These are phyloP conservation scores for Elephas maximus DNA, from an alignment of 2,113 vertebrate genomes.

Conservation along the genomic window DNA sequence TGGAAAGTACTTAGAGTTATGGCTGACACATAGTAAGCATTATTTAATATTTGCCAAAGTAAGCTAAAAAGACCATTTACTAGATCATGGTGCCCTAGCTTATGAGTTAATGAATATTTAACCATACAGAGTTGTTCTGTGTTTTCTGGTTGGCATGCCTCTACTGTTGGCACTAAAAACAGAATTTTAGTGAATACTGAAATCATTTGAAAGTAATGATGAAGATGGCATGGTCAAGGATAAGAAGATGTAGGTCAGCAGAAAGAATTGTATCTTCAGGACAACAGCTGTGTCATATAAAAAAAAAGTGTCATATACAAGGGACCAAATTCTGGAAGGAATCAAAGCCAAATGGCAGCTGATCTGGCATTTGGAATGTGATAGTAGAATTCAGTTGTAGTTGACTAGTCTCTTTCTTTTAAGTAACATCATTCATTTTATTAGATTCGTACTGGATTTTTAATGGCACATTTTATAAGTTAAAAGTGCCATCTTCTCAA, in stretches of 20 bases:
- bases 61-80: background rate
- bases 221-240: background rate
- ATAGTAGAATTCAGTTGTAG: slow-evolving; percentile 62
- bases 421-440: slow-evolving; percentile 71
- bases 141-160: background rate
- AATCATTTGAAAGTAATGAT: slow-evolving; percentile 22
- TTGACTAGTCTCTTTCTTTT: slow-evolving; percentile 60
- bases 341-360: slow-evolving; percentile 62
- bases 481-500: slow-evolving; percentile 56
- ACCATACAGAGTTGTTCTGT: background rate
- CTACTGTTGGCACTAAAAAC: background rate
- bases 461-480: slow-evolving; percentile 65
- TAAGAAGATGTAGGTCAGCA: background rate
- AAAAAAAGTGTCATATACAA: background rate
- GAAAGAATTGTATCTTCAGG: background rate
- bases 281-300: background rate
- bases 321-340: background rate
- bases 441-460: slow-evolving; percentile 66
- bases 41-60: background rate
- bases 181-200: slow-evolving; percentile 17
- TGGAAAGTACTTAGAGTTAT: background rate
- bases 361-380: slow-evolving; percentile 33
- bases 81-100: background rate
- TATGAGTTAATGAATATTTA: slow-evolving; percentile 33
- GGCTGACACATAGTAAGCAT: background rate